A percentile compares a stretch with the other conserved stretches of the same genome.
phyloP scores from a whole-genome alignment of 2,797 vertebrate genomes.

The Phrynocephalus vlangalii region DNA sequence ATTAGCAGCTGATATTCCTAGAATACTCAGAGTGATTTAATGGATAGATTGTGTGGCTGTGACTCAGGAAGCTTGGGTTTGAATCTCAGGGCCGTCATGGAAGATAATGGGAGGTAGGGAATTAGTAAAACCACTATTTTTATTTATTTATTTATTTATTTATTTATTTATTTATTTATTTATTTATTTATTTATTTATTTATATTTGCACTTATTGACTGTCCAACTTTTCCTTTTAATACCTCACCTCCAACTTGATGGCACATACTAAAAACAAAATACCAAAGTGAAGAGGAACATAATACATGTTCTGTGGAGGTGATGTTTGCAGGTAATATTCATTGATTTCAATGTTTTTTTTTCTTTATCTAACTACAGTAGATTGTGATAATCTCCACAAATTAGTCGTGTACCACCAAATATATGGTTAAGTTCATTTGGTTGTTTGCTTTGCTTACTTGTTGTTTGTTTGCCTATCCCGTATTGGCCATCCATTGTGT shows the following conservation, averaged over 20 bases:
- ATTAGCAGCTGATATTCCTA: conserved; percentile 67
- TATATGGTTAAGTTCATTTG: neutral
- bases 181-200: too few relatives aligned
- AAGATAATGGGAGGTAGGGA: too few relatives aligned
- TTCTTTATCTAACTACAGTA: neutral
- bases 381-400: neutral
- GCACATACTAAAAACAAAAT: neutral
- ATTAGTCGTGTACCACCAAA: neutral
- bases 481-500: too few relatives aligned
- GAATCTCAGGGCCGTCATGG: too few relatives aligned
- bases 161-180: too few relatives aligned
- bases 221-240: too few relatives aligned
- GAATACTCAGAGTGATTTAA: conserved; percentile 5
- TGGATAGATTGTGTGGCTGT: neutral
- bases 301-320: conserved; percentile 56
- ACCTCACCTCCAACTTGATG: too few relatives aligned
- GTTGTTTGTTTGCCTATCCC: too few relatives aligned
- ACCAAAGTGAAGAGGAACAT: conserved; percentile 56
- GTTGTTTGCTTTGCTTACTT: too few relatives aligned
- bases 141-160: too few relatives aligned
- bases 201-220: too few relatives aligned
- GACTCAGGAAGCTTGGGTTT: neutral
- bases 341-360: neutral
- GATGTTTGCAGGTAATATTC: conserved; percentile 31
- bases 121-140: too few relatives aligned